Evolutionary conservation across 2,113 vertebrate genomes (phyloP).

Genomic region (Gobio gobio): DNA sequence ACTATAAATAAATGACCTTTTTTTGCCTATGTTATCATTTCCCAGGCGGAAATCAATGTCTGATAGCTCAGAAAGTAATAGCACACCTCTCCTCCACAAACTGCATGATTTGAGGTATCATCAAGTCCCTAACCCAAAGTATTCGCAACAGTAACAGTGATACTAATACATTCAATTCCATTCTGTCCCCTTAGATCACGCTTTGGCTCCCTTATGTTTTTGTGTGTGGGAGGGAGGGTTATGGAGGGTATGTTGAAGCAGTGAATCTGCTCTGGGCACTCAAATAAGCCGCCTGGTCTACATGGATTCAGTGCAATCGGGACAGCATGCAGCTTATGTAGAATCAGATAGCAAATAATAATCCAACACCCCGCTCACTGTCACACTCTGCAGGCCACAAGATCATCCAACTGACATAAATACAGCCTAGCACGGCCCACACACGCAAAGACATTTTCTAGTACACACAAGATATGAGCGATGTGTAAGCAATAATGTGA

Average conservation of each 20-base stretch:
- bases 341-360: conserved; percentile 30
- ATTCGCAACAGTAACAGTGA: background rate
- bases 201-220: background rate
- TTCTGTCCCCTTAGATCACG: background rate
- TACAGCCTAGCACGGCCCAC: conserved; percentile 9
- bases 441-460: background rate
- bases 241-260: conserved; percentile 27
- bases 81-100: background rate
- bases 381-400: conserved; percentile 34
- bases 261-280: conserved; percentile 27
- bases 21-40: background rate
- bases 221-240: background rate
- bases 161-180: conserved; percentile 18
- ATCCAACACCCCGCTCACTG: conserved; percentile 7
- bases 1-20: background rate
- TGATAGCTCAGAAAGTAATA: background rate
- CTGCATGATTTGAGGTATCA: conserved; percentile 5
- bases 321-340: conserved; percentile 18
- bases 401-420: conserved; percentile 18
- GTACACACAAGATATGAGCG: background rate
- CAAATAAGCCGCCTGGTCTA: conserved; percentile 32
- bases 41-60: background rate
- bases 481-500: background rate
- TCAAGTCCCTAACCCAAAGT: background rate
- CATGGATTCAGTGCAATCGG: conserved; percentile 23